These are phyloP conservation scores for Calypte anna DNA, from an alignment of 2,113 vertebrate genomes.

Conservation along the genomic window DNA sequence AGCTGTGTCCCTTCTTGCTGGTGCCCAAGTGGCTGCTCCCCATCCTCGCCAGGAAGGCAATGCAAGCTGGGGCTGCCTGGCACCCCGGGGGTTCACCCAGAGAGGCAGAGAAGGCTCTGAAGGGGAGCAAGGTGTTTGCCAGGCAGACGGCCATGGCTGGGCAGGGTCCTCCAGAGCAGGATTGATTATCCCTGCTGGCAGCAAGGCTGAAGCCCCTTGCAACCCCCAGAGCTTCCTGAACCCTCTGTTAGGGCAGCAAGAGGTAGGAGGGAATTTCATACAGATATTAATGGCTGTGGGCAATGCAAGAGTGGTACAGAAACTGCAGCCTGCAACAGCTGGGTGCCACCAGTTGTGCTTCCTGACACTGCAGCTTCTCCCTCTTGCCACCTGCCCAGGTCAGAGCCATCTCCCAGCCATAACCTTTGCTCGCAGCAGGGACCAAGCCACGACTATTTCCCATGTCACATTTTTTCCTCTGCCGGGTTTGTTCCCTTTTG, in stretches of 20 bases:
- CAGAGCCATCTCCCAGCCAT: rapidly evolving
- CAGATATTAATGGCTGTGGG: rapidly evolving
- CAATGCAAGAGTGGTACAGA: rapidly evolving
- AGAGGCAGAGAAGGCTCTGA: rapidly evolving
- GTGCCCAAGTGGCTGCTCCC: background rate
- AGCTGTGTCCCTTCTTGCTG: rapidly evolving
- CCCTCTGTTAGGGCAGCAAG: rapidly evolving
- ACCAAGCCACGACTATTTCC: background rate
- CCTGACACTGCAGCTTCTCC: rapidly evolving
- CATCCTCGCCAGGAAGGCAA: background rate
- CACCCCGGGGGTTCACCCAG: background rate
- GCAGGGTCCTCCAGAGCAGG: background rate
- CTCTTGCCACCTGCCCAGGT: no score
- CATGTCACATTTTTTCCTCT: background rate
- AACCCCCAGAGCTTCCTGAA: rapidly evolving
- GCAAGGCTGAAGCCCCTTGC: background rate
- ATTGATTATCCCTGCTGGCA: background rate
- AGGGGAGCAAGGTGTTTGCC: rapidly evolving
- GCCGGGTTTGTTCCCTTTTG: background rate
- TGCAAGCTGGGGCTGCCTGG: background rate
- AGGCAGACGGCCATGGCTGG: background rate
- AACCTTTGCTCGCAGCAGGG: background rate
- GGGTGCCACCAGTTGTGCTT: rapidly evolving
- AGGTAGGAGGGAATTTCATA: background rate
- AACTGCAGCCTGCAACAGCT: background rate